phyloP scores from a whole-genome alignment of 2,888 invertebrate genomes.

The Drosophila cracens region DNA sequence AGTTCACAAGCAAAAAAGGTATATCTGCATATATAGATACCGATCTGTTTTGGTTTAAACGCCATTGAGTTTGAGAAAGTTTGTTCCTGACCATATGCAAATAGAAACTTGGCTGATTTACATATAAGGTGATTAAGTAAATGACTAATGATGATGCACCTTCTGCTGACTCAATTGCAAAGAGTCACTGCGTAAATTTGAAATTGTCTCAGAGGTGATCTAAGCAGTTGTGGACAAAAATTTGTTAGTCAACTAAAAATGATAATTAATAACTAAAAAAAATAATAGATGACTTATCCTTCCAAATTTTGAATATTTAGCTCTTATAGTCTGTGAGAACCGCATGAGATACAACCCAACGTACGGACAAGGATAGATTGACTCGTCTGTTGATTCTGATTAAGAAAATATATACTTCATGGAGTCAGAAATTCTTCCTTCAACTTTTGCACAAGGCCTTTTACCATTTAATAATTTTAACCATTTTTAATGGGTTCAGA shows the following conservation, averaged over 20 bases:
- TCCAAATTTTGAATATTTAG: not conserved
- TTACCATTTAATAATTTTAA: not conserved
- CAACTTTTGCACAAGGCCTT: not conserved
- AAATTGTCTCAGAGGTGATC: conserved; percentile 15
- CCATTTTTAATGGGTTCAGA: not conserved
- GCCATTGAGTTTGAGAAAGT: conserved; percentile 28
- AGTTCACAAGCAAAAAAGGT: conserved; percentile 12
- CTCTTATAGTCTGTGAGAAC: not conserved
- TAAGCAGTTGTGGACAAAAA: conserved; percentile 3
- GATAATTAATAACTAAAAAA: not conserved
- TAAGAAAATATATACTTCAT: not conserved
- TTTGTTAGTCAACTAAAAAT: conserved; percentile 31
- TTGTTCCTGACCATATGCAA: not conserved
- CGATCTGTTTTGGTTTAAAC: conserved; percentile 36
- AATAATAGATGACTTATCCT: not conserved
- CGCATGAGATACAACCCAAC: not conserved
- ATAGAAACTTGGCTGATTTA: conserved; percentile 22
- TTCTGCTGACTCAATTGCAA: conserved; percentile 35
- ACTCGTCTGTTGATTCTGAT: not conserved
- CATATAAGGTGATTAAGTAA: conserved; percentile 20
- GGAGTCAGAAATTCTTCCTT: not conserved
- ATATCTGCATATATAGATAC: conserved; percentile 4
- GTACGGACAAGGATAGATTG: not conserved
- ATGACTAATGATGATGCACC: conserved; percentile 35
- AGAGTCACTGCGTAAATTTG: conserved; percentile 14